Percentiles rank a stretch among this genome's conserved stretches.
phyloP scores from a whole-genome alignment of 2,888 invertebrate genomes.

The Bembecia ichneumoniformis region DNA sequence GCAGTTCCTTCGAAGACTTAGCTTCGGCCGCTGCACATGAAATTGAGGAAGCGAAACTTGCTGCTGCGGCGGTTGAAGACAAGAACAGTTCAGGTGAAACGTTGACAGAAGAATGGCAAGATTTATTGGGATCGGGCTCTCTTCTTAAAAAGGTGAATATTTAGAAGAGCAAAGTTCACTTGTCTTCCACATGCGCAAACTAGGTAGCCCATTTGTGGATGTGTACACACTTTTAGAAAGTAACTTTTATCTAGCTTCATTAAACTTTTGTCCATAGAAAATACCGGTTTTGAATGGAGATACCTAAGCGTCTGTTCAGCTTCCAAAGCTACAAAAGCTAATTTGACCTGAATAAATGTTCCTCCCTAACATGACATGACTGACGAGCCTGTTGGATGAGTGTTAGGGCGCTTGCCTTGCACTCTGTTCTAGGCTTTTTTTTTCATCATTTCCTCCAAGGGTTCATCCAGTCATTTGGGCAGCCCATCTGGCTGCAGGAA shows the following conservation, averaged over 20 bases:
- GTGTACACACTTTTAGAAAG: not conserved
- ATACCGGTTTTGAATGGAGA: too few species aligned
- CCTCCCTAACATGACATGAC: too few species aligned
- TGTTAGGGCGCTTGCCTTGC: too few species aligned
- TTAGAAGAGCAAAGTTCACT: not conserved
- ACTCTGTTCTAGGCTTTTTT: too few species aligned
- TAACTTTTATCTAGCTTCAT: not conserved
- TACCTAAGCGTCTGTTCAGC: too few species aligned
- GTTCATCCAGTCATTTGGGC: too few species aligned
- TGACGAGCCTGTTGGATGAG: too few species aligned
- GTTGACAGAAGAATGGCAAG: constrained; percentile 75
- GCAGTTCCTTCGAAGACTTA: constrained; percentile 77
- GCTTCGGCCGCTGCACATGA: constrained; percentile 73
- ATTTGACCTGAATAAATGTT: too few species aligned
- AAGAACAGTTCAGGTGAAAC: constrained; percentile 36
- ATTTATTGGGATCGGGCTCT: constrained; percentile 85
- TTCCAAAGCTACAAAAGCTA: too few species aligned
- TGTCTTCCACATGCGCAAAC: not conserved
- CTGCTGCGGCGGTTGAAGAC: constrained; percentile 39
- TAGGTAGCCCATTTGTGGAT: not conserved
- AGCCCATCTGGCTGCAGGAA: too few species aligned
- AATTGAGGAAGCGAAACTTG: constrained; percentile 61
- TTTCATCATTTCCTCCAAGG: too few species aligned
- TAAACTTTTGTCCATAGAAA: too few species aligned
- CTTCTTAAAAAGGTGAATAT: constrained; percentile 69